Evolutionary conservation across 2,888 invertebrate species (phyloP).

Genomic region (Agapostemon virescens): DNA sequence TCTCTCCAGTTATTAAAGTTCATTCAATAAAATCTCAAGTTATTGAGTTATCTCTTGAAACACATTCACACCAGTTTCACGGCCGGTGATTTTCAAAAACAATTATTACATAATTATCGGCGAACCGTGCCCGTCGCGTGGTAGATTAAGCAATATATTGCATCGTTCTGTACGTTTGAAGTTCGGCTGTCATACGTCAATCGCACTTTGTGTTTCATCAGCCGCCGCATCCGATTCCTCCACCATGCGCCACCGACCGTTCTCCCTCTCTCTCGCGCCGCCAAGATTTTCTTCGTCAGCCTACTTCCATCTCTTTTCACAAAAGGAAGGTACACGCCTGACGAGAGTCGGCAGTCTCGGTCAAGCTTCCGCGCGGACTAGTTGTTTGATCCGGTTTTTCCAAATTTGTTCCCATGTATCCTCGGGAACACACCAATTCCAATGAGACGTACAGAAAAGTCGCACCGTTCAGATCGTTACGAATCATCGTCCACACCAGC

Average conservation of each 20-base stretch:
- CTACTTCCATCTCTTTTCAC: conserved; percentile 19
- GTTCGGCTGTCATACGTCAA: conserved; percentile 49
- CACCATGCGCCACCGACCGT: conserved; percentile 10
- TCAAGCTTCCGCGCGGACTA: conserved; percentile 16
- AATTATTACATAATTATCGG: conserved; percentile 11
- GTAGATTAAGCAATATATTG: conserved; percentile 21
- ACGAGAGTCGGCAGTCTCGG: conserved; percentile 46
- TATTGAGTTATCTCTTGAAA: not conserved
- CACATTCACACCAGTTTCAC: not conserved
- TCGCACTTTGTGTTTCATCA: conserved; percentile 60
- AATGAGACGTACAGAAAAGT: conserved; percentile 27
- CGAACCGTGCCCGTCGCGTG: not conserved
- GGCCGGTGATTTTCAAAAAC: not conserved
- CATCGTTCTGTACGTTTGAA: not conserved
- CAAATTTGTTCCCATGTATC: conserved; percentile 13
- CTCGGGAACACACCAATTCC: not conserved
- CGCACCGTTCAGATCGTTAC: not conserved
- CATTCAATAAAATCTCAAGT: not conserved
- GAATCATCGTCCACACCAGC: not conserved
- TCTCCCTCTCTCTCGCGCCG: conserved; percentile 9
- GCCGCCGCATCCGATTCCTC: conserved; percentile 48
- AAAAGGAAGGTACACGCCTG: conserved; percentile 40
- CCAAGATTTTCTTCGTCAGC: not conserved
- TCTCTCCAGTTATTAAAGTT: not conserved
- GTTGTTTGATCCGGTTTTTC: not conserved